Evolutionary conservation across 2,888 invertebrate species (phyloP).

Genomic region (Dusona sp.): DNA sequence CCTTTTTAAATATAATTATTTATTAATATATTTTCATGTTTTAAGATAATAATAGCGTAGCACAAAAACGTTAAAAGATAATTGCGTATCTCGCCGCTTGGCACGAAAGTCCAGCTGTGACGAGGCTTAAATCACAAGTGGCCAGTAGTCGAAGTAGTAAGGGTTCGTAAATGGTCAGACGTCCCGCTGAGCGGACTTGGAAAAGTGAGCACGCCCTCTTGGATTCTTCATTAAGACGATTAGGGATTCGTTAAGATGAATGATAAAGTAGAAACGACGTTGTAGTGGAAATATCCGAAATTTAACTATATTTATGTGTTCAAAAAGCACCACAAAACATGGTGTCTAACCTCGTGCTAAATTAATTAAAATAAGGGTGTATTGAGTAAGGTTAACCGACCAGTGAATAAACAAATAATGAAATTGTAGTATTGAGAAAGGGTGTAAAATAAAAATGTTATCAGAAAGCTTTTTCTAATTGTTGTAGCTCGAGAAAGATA

Average conservation of each 20-base stretch:
- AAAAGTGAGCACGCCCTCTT: constrained; percentile 21
- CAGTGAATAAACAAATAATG: not conserved
- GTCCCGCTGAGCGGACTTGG: constrained; percentile 47
- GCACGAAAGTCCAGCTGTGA: constrained; percentile 44
- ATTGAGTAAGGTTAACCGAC: not conserved
- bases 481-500: not conserved
- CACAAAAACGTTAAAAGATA: not conserved
- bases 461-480: not conserved
- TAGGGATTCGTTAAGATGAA: constrained; percentile 59
- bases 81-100: not conserved
- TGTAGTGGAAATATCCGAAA: not conserved
- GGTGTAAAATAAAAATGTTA: not conserved
- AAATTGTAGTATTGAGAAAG: not conserved
- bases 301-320: not conserved
- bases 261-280: constrained; percentile 32
- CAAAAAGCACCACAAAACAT: not conserved
- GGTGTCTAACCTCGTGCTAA: not conserved
- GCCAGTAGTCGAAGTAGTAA: constrained; percentile 33
- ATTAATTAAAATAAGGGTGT: not conserved
- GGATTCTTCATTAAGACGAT: constrained; percentile 59
- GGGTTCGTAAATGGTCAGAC: constrained; percentile 55
- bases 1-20: not conserved
- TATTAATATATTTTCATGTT: not conserved
- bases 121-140: constrained; percentile 42
- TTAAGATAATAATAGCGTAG: not conserved